Base-by-base conservation (phyloP, 2,888 invertebrate genomes). In the Cryptus viduatorius region DNA sequence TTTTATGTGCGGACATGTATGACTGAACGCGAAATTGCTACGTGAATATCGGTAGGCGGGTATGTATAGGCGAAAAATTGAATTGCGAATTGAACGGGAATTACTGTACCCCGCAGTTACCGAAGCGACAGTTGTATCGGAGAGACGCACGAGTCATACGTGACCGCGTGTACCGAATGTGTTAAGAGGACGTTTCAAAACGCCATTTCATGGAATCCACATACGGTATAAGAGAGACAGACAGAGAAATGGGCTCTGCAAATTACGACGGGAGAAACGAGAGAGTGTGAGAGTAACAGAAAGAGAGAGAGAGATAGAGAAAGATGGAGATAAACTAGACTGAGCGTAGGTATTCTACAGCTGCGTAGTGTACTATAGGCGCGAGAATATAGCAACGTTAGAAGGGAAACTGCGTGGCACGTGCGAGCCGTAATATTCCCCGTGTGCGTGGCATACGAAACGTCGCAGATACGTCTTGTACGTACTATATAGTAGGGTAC, bases 341-440 rank as follows among this genome's bases (percentile, higher is more conserved):
- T 4, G 64, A 69, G 53, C 10, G 42, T 75, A 64, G 12, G 61
- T 53, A 76, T 76, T 76, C 76, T 1, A 42, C 12, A 3, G 69
- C 59, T 61, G 12, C 56, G 50, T 53, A 24, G 77, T 56, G 56
- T 29, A 64, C 56, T 44, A 76, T 44, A 59, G 59, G 67, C 76
- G 61, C 46, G 68, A 79, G 42, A 72, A 82, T 61, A 71, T 71
- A 71, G 71, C n/a, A 56, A 78, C 48, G 46, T 53, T 56, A 31
- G 67, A 77, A 72, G 68, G 86, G 73, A 87, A 86, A 86, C 85
- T 88, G 88, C 87, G 86, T 87, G 86, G 87, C 89, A 89, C 88
- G 88, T 90, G 87, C 86, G 86, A 87, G 85, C 87, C 86, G 88
- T 89, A 89, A 90, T 90, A 89, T 89, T 87, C 87, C 80, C 79